Base-by-base conservation (phyloP, 2,888 invertebrate genomes). In the Griposia aprilina region DNA sequence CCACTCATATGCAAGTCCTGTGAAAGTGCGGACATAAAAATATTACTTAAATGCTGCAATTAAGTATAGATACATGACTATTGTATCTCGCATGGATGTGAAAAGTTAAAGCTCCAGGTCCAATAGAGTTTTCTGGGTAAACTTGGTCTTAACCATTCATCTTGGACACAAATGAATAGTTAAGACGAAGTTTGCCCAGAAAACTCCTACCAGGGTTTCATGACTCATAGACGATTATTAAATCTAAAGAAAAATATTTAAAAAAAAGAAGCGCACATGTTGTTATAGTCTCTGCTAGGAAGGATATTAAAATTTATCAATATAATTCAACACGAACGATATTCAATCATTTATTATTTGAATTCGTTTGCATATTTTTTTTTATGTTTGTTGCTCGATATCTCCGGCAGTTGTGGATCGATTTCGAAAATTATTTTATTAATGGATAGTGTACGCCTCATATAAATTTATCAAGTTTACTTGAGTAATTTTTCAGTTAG, bases 1-100 rank as follows among this genome's bases (percentile, higher is more conserved):
- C 65, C 88, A 82, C 3, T 81, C 68, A 74, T 88, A 89, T 20
- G 62, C 75, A 68, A 66, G 15, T 0, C 55, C 83, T 83, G 84
- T 66, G 70, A 70, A 55, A 71, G 5, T 63, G 10, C 23, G 30
- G 13, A 50, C 8, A 67, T n/a, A n/a, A 30, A 36, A 30, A 15
- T 26, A 70, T 26, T 71, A 52, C 8, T 41, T 10, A 26, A 20
- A 41, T 41, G n/a, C 4, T 7, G 13, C 20, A 57, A 41, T n/a
- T 11, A 69, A 11, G n/a, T 4, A 41, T 8, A 13, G 23, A 15
- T n/a, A n/a, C n/a, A n/a, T n/a, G n/a, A n/a, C n/a, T n/a, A n/a
- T 50, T 50, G 30, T 30, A 30, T 67, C 26, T 48, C 20, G 20
- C 26, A 48, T 20, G 48, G 20, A 30, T 50, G 23, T 23, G 20